Percentiles rank a stretch among this genome's conserved stretches.
phyloP scores from a whole-genome alignment of 2,888 invertebrate species.

The Heliothis peltigera region DNA sequence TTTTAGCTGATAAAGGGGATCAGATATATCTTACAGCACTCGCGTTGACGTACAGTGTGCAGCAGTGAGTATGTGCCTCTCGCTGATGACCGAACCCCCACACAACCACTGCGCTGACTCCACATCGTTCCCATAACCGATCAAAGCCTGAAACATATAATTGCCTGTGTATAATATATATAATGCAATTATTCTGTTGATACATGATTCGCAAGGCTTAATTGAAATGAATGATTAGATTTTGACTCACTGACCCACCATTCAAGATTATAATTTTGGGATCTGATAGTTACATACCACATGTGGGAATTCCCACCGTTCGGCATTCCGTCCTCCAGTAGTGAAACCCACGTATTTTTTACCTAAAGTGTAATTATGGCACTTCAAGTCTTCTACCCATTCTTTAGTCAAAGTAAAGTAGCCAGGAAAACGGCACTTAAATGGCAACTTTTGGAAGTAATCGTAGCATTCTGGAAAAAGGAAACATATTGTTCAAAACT shows the following conservation, averaged over 20 bases:
- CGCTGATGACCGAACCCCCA: conserved; percentile 73
- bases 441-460: conserved; percentile 48
- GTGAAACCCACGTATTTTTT: not conserved
- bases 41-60: conserved; percentile 70
- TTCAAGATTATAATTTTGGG: no score
- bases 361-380: conserved; percentile 5
- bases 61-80: conserved; percentile 73
- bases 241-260: no score
- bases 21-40: conserved; percentile 59
- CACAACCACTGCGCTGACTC: conserved; percentile 66
- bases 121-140: conserved; percentile 66
- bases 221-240: no score
- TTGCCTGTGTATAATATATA: no score
- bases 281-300: conserved; percentile 6
- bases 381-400: not conserved
- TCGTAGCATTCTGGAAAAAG: conserved; percentile 47
- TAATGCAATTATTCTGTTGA: no score
- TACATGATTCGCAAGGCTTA: no score
- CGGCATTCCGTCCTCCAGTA: conserved; percentile 18
- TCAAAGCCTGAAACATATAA: conserved; percentile 63
- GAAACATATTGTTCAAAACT: not conserved
- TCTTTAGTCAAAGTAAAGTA: not conserved
- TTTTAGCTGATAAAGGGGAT: not conserved
- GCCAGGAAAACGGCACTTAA: conserved; percentile 28
- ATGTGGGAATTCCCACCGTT: conserved; percentile 27